Conservation (phyloP, 2,797 vertebrate genomes). For the Hoplostethus mediterraneus region DNA sequence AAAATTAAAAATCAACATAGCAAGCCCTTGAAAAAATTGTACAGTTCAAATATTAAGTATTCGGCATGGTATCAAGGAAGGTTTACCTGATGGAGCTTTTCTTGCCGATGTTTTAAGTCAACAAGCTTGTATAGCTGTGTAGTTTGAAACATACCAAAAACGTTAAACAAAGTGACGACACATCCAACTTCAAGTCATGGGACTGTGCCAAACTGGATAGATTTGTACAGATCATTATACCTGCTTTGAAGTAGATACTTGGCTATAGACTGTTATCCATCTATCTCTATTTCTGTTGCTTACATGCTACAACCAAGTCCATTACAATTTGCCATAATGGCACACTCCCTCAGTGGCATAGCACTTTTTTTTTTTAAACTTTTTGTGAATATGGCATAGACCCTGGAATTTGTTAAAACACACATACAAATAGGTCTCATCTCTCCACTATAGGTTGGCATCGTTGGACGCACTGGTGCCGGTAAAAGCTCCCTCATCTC, state of each 20-base stretch:
- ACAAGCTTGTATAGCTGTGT: background rate
- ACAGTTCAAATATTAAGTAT: background rate
- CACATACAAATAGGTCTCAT: constrained; percentile 20
- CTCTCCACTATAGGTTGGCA: constrained; percentile 87
- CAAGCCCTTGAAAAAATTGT: background rate
- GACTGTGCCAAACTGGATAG: background rate
- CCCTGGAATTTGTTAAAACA: constrained; percentile 3
- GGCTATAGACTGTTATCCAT: background rate
- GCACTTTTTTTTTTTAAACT: constrained; percentile 1
- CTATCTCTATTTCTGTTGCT: background rate
- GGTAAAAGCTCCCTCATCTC: constrained; percentile 96
- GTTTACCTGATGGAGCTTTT: background rate
- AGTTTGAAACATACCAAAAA: background rate
- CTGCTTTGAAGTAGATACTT: background rate
- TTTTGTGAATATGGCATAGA: background rate
- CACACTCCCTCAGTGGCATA: background rate
- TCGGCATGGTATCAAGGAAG: background rate
- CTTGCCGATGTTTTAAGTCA: background rate
- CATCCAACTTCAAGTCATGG: background rate
- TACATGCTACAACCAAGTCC: background rate
- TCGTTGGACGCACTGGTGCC: constrained; percentile 95
- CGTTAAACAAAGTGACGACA: background rate
- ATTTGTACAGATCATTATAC: constrained; percentile 4
- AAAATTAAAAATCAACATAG: background rate
- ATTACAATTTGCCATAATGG: background rate